Evolutionary conservation across 2,888 invertebrate species (phyloP).

Genomic region (Dendrolimus houi): DNA sequence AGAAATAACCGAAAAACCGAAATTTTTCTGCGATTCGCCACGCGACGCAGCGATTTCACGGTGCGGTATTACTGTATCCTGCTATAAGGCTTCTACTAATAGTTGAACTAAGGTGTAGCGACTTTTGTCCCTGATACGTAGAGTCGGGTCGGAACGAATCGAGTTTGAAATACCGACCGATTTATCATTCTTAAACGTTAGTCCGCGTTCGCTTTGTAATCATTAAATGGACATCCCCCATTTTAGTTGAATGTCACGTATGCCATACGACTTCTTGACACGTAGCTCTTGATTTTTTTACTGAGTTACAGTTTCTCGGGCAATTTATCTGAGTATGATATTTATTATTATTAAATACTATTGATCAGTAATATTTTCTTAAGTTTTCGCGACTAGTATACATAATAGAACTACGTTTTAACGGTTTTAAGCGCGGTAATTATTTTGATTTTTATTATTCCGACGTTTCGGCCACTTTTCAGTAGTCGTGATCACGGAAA

Average conservation of each 20-base stretch:
- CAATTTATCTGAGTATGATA: background rate
- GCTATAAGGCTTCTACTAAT: slow-evolving; percentile 8
- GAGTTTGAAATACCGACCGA: slow-evolving; percentile 53
- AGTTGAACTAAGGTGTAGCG: slow-evolving; percentile 36
- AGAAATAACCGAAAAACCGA: slow-evolving; percentile 78
- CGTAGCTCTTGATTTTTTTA: slow-evolving; percentile 19
- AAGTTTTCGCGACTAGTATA: too few species aligned
- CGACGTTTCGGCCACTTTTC: too few species aligned
- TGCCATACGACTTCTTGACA: slow-evolving; percentile 39
- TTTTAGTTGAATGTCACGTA: slow-evolving; percentile 63
- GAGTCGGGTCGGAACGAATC: slow-evolving; percentile 62
- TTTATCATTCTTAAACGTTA: slow-evolving; percentile 72
- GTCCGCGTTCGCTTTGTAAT: slow-evolving; percentile 42
- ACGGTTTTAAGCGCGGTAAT: too few species aligned
- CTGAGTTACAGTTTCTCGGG: slow-evolving; percentile 3
- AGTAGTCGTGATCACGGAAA: too few species aligned
- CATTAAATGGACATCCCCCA: slow-evolving; percentile 61
- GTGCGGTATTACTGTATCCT: slow-evolving; percentile 57
- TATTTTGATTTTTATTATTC: too few species aligned
- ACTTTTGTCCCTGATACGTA: slow-evolving; percentile 50
- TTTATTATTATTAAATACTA: background rate
- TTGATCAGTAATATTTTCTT: too few species aligned
- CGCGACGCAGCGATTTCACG: slow-evolving; percentile 62
- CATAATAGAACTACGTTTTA: too few species aligned
- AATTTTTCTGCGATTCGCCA: slow-evolving; percentile 75